A percentile compares a stretch with the other conserved stretches of the same genome.
Evolutionary conservation across 2,113 vertebrate species (phyloP).

Genomic region (Grantiella picta): DNA sequence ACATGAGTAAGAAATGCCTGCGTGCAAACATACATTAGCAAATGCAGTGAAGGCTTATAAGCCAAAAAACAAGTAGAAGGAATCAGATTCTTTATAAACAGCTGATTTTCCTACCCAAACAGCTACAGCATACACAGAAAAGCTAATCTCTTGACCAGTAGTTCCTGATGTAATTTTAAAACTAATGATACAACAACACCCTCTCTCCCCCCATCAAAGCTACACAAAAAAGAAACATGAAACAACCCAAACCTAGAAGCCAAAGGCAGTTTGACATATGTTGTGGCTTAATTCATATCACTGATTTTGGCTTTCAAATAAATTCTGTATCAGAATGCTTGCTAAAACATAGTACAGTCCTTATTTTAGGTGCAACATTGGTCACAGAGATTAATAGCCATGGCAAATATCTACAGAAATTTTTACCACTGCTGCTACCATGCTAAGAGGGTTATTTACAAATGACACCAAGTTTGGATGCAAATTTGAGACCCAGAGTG

Average conservation of each 20-base stretch:
- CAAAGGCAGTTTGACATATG: neutral
- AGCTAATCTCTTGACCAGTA: neutral
- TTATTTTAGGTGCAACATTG: neutral
- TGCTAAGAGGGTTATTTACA: neutral
- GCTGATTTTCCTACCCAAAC: neutral
- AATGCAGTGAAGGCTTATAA: neutral
- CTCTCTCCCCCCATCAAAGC: rapidly evolving
- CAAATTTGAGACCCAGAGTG: neutral
- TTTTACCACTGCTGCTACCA: neutral
- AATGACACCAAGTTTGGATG: neutral
- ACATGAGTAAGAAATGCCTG: neutral
- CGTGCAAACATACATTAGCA: neutral
- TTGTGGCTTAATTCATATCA: neutral
- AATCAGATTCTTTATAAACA: neutral
- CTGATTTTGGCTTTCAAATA: neutral
- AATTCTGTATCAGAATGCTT: neutral
- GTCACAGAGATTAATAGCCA: neutral
- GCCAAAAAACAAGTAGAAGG: neutral
- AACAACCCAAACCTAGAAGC: neutral
- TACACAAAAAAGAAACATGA: neutral
- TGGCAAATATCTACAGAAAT: neutral
- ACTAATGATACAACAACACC: neutral
- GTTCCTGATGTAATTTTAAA: neutral
- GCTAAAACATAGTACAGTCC: neutral
- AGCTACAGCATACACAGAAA: neutral